Evolutionary conservation across 1,140 invertebrate species (phyloP), one percentile per base, ranked within the genome.

Genomic region (Goniozus legneri): DNA sequence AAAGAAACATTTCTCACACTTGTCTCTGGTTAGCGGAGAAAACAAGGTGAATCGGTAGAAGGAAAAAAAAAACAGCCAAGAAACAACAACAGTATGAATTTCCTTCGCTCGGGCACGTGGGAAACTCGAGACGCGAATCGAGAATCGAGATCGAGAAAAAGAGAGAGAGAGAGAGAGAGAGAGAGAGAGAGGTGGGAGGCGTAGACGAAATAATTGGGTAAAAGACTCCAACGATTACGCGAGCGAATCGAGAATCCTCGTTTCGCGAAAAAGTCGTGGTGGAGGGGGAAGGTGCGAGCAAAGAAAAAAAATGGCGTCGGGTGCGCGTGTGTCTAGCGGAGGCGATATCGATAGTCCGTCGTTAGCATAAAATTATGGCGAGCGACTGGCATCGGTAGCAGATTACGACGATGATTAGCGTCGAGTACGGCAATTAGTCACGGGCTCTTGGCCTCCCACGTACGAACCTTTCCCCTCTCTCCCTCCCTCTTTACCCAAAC

Each of bases 371-470:
- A 46, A 41, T 22, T 52, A 52, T 31, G 43, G 36, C 49, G 44
- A 43, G 39, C 31, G n/a, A n/a, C n/a, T n/a, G n/a, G n/a, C n/a
- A n/a, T n/a, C n/a, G n/a, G n/a, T n/a, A n/a, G 4, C 14, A 19
- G 35, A 37, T 16, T 8, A 37, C 36, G 18, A 27, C 22, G 30
- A 36, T 20, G 54, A 56, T 58, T 49, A 19, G n/a, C 37, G 19
- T 13, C 36, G 44, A 51, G 47, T 31, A 33, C 31, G 34, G 42
- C 41, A 60, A 60, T 60, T 60, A 60, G 57, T 60, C 57, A 60
- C 56, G 56, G 57, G 31, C 40, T 36, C 52, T 22, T 32, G 45
- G 37, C 41, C 44, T 38, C 33, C 4, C 24, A 37, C 20, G 37
- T 35, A 30, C 46, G 39, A 22, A 24, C 33, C 37, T 32, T 30